Base-by-base conservation (phyloP, 2,113 vertebrate species). In the Eptatretus burgeri region DNA sequence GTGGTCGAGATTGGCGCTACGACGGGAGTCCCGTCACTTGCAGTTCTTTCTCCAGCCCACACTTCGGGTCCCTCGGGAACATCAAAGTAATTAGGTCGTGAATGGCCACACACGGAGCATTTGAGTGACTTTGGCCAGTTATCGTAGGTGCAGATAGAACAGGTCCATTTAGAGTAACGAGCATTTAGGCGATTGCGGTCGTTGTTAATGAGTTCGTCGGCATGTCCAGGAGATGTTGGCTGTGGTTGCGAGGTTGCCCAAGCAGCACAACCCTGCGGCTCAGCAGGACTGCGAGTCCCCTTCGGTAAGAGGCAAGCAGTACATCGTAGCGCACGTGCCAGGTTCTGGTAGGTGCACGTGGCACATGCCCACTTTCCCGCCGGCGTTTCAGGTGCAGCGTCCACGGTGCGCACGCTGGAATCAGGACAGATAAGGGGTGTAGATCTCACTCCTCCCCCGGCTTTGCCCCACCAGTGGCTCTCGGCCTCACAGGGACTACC, bases 101-200 rank as follows among this genome's bases (percentile, higher is more conserved):
- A 12, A 12, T 60, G 56, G 10, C n/a, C 56, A 19, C 56, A 60
- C 9, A 60, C 56, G 56, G 56, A 60, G 56, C 56, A 60, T 19
- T 60, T 60, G 56, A 60, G 56, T 19, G 56, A 60, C 56, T 60
- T 60, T n/a, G 56, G 56, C 56, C 56, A 60, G 19, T 60, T 60
- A n/a, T 60, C 56, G 56, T 60, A 60, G 56, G 56, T 60, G 56
- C 56, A 60, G 56, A 19, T 60, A 19, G 56, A n/a, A 12, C 56
- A 60, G n/a, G 19, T 60, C 56, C 56, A 60, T 19, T 60, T 60
- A 10, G 56, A n/a, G n/a, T n/a, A 19, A 10, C n/a, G 56, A n/a
- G 56, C 56, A n/a, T n/a, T 19, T n/a, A 19, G 9, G 11, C 56
- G 56, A 12, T 60, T 60, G 56, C 56, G 56, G 56, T 60, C 56